A percentile compares a stretch with the other conserved stretches of the same genome.
Conservation (phyloP, 2,888 invertebrate species). For the Ochropacha duplaris region DNA sequence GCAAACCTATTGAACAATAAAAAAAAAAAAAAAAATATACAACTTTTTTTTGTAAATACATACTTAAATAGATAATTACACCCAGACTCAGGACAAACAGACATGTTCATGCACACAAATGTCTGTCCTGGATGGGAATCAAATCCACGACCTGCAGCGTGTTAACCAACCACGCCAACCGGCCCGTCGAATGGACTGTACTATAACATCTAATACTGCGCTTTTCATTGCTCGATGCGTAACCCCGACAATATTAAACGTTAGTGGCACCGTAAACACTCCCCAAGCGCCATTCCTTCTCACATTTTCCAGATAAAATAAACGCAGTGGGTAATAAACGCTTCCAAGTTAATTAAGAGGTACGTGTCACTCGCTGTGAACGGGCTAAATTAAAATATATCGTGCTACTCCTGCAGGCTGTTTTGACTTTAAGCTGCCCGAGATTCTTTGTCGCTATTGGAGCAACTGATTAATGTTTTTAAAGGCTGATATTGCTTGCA, state of each 20-base stretch:
- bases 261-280: constrained; percentile 19
- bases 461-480: constrained; percentile 5
- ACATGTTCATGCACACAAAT: too few relatives aligned
- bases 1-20: too few relatives aligned
- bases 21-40: too few relatives aligned
- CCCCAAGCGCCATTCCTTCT: constrained; percentile 24
- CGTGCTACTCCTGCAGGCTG: constrained; percentile 27
- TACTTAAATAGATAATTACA: too few relatives aligned
- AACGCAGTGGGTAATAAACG: constrained; percentile 42
- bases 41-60: too few relatives aligned
- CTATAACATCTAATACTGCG: background rate
- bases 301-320: constrained; percentile 36
- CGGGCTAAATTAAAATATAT: constrained; percentile 47
- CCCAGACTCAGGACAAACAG: too few relatives aligned
- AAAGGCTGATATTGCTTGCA: background rate
- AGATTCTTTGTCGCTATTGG: constrained; percentile 20
- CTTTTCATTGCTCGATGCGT: background rate
- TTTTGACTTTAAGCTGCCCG: constrained; percentile 35
- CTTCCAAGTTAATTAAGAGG: constrained; percentile 49
- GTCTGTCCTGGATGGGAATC: too few relatives aligned
- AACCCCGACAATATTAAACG: background rate
- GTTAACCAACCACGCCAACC: too few relatives aligned
- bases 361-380: constrained; percentile 36
- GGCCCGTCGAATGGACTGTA: background rate
- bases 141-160: too few relatives aligned